Percentiles rank a stretch among this genome's conserved stretches.
These are phyloP conservation scores for Enteromius fasciolatus DNA, from an alignment of 2,797 vertebrate genomes.

Conservation along the genomic window DNA sequence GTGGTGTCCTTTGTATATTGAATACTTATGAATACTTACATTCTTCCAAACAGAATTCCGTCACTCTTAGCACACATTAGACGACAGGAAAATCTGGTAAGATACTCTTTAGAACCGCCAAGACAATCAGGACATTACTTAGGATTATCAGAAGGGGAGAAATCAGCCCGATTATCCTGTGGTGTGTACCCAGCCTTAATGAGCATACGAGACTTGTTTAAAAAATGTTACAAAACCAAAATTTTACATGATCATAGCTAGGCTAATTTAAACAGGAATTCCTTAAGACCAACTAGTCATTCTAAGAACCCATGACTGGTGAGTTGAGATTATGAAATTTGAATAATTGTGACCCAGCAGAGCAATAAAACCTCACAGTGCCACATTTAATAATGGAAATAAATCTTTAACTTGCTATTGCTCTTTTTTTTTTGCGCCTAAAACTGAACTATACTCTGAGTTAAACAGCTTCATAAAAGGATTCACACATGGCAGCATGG, in stretches of 20 bases:
- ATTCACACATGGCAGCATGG: not conserved
- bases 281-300: not conserved
- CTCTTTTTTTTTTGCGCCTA: not conserved
- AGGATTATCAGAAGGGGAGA: too few relatives aligned
- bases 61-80: too few relatives aligned
- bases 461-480: not conserved
- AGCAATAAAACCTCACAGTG: not conserved
- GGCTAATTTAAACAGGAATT: not conserved
- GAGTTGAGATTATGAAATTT: not conserved
- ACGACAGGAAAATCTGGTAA: too few relatives aligned
- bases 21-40: too few relatives aligned
- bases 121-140: too few relatives aligned
- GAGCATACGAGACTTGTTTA: not conserved
- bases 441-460: not conserved
- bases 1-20: too few relatives aligned
- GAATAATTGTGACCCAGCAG: not conserved
- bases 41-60: too few relatives aligned
- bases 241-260: not conserved
- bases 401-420: not conserved
- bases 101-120: too few relatives aligned
- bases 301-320: not conserved
- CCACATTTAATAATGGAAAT: not conserved
- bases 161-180: too few relatives aligned
- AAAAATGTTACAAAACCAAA: not conserved
- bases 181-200: not conserved